phyloP scores from a whole-genome alignment of 2,888 invertebrate genomes.

The Campopleginae sp. region DNA sequence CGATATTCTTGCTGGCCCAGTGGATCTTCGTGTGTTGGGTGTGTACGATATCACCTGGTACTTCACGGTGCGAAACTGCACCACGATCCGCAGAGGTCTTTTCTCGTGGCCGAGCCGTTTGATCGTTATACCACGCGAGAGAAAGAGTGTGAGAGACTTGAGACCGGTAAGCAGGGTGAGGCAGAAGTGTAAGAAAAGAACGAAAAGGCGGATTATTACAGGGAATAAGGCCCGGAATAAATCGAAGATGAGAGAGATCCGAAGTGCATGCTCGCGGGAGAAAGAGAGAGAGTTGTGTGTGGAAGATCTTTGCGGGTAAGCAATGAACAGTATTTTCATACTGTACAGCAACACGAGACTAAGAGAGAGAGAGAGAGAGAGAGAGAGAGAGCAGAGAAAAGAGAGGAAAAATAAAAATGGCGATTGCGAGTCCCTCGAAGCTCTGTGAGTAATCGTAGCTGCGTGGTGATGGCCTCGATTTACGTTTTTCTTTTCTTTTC shows the following conservation, averaged over 20 bases:
- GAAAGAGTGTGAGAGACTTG: constrained; percentile 30
- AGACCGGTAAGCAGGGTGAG: not conserved
- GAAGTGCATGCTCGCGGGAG: constrained; percentile 7
- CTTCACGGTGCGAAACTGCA: constrained; percentile 3
- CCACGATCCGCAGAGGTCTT: constrained; percentile 12
- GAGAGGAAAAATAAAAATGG: constrained; percentile 35
- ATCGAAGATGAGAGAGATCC: constrained; percentile 48
- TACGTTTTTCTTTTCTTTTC: not conserved
- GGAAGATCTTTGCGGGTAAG: constrained; percentile 34
- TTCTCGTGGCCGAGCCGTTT: constrained; percentile 39
- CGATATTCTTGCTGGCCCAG: constrained; percentile 4
- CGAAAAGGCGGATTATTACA: constrained; percentile 53
- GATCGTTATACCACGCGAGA: constrained; percentile 49
- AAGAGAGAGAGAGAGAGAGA: constrained; percentile 53
- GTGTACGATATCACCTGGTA: constrained; percentile 42
- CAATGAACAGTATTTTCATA: constrained; percentile 53
- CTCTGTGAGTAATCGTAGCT: constrained; percentile 63
- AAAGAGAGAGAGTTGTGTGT: constrained; percentile 21
- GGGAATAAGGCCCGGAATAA: constrained; percentile 38
- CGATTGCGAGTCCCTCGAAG: constrained; percentile 61
- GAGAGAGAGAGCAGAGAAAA: constrained; percentile 34
- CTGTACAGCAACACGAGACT: constrained; percentile 31
- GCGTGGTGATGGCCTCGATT: constrained; percentile 32
- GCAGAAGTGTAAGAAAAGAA: constrained; percentile 49
- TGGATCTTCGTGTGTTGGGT: constrained; percentile 23